Base-by-base conservation (phyloP, 2,888 invertebrate species). In the Parochlus steinenii region DNA sequence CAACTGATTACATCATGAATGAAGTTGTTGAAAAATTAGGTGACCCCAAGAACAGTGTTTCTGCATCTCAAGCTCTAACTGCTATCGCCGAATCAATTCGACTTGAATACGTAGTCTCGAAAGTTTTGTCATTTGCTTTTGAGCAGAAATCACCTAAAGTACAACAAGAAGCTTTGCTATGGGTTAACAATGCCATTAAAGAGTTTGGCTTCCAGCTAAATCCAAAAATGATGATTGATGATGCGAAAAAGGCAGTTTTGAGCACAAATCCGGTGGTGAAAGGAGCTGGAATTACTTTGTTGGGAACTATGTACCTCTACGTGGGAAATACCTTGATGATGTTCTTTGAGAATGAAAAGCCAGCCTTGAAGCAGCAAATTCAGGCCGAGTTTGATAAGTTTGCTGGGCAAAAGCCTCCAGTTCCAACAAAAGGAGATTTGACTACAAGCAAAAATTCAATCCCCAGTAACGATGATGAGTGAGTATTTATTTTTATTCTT, bases 121-220 rank as follows among this genome's bases (percentile, higher is more conserved):
- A 76, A 50, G 72, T 79, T 0, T 57, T 86, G 16, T 65, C 71
- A 3, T 76, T 71, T 51, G 81, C 85, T 0, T 82, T 87, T 56
- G 73, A 71, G 46, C 86, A 89, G 55, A 89, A 87, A 58, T 90
- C 81, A 50, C 90, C 90, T 0, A 89, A 89, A 58, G 83, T 87
- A 25, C 85, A 87, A 50, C 74, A 81, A 1, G 90, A 90, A 55
- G 67, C 82, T 37, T 64, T 90, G 35, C 65, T 68, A 38, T 92
- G 90, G 89, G 64, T 87, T 41, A 62, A 73, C 2, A 68, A 58
- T 25, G 77, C 86, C 0, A 66, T 92, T 5, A 71, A 73, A 48
- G 89, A 90, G 51, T 92, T 90, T 63, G 90, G 92, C 3, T 76
- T 86, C 26, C 68, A 70, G 41, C 54, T 82, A 47, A 80, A 82